Evolutionary conservation across 1,140 invertebrate genomes (phyloP).

Genomic region (Melipona quadrifasciata): DNA sequence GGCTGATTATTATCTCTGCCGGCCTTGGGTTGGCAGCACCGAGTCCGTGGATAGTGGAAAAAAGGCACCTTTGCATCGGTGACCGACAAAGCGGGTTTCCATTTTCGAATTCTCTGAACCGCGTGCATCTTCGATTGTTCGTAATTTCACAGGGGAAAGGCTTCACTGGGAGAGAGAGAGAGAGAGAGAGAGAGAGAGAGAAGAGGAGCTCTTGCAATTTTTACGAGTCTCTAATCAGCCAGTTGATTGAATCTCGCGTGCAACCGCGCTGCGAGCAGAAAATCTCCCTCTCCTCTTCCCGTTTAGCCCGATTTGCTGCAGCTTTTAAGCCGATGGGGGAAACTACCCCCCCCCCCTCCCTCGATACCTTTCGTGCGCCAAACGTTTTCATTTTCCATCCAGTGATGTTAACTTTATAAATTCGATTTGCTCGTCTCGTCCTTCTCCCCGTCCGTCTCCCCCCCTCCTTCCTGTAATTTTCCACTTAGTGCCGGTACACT

Average conservation of each 20-base stretch:
- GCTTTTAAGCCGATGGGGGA: background rate
- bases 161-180: background rate
- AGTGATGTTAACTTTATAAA: background rate
- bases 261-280: conserved; percentile 21
- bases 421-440: background rate
- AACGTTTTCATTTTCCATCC: background rate
- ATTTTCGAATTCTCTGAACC: conserved; percentile 1
- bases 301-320: background rate
- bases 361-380: background rate
- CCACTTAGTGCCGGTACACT: background rate
- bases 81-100: conserved; percentile 2
- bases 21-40: background rate
- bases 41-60: background rate
- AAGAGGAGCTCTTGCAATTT: conserved; percentile 26
- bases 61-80: background rate
- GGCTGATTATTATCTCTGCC: conserved; percentile 5
- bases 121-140: conserved; percentile 17
- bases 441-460: too few relatives aligned
- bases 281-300: conserved; percentile 11
- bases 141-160: conserved; percentile 7
- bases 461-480: background rate
- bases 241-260: conserved; percentile 42
- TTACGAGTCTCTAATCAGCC: conserved; percentile 43
- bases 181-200: too few relatives aligned
- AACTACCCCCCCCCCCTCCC: too few relatives aligned